Evolutionary conservation across 1,140 invertebrate genomes (phyloP), one percentile per base, ranked within the genome.

Genomic region (Drosophila ercepeae): DNA sequence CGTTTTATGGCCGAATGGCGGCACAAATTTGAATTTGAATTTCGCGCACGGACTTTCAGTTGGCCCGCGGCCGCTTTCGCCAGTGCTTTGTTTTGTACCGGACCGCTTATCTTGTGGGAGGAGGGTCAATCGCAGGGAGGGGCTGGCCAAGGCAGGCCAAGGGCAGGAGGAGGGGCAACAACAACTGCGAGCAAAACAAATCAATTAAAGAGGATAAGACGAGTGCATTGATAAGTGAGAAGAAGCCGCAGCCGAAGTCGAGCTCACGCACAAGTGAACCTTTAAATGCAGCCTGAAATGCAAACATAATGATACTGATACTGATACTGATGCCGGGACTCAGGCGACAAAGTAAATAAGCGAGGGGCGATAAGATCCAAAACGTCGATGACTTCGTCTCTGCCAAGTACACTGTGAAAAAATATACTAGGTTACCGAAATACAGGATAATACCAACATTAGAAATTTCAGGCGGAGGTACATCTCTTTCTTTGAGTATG

Each of bases 171-270:
- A 9, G 18, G 44, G 34, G 34, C 29, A 18, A n/a, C 29, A 13
- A n/a, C 13, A 6, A 48, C n/a, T 29, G 13, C 25, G 51, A 67
- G 57, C 74, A 88, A 78, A 88, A 88, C 78, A 88, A 88, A 78
- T 88, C 78, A 88, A 88, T 88, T 88, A 61, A 75, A 75, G 53
- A 7, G 27, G 34, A 46, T 49, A 36, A 57, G 45, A 45, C 42
- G 65, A 73, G 65, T 79, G 79, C 77, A 88, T 81, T 86, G 81
- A 86, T 86, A 86, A 88, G 64, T 67, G 52, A 36, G 27, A 21
- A 16, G 39, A 16, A 42, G 39, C 39, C 55, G n/a, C 16, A 64
- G 60, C 34, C 60, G 27, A 13, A n/a, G 41, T 45, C 59, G 27
- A 54, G 34, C 59, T 46, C 55, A n/a, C n/a, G n/a, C n/a, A n/a